Conservation (phyloP, 2,113 vertebrate species). For the rabbit (Oryctolagus cuniculus) region mOryCun1.1 NC_091451.1:13864001-13864500, state of each 20-base stretch:
- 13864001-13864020: slow-evolving; percentile 45
- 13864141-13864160: slow-evolving; percentile 69
- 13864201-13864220: slow-evolving; percentile 79
- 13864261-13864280: slow-evolving; percentile 79
- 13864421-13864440: background rate
- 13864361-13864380: slow-evolving; percentile 62
- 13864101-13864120: slow-evolving; percentile 67
- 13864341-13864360: slow-evolving; percentile 67
- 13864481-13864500: slow-evolving; percentile 31
- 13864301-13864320: slow-evolving; percentile 59
- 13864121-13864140: slow-evolving; percentile 76
- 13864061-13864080: slow-evolving; percentile 54
- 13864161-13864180: slow-evolving; percentile 39
- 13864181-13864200: slow-evolving; percentile 82
- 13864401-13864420: slow-evolving; percentile 40
- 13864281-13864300: slow-evolving; percentile 71
- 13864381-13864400: slow-evolving; percentile 62
- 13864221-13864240: slow-evolving; percentile 80
- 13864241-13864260: slow-evolving; percentile 72
- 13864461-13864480: slow-evolving; percentile 1
- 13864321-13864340: slow-evolving; percentile 48
- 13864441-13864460: background rate
- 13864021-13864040: slow-evolving; percentile 63
- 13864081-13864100: slow-evolving; percentile 23
- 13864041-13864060: slow-evolving; percentile 16